Evolutionary conservation across 2,797 vertebrate species (phyloP).

Genomic region (Basileuterus tristriatus): DNA sequence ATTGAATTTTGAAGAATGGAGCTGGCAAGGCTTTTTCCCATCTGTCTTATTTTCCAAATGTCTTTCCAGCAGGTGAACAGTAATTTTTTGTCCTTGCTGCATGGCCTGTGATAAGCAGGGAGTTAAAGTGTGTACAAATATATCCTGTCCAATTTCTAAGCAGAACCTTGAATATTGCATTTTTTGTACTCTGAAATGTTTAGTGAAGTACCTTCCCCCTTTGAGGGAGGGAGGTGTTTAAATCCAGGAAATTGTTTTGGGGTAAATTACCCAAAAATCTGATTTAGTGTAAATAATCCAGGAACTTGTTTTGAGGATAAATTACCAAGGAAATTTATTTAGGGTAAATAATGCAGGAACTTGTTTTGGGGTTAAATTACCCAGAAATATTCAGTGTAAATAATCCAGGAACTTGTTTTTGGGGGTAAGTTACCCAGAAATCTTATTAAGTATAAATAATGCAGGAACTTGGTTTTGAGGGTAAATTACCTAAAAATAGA

Average conservation of each 20-base stretch:
- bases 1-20: background rate
- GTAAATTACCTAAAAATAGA: too few species aligned
- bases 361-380: background rate
- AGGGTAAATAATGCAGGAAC: background rate
- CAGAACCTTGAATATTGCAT: background rate
- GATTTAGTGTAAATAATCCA: too few species aligned
- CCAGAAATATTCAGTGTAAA: too few species aligned
- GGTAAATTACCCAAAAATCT: background rate
- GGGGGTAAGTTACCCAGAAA: too few species aligned
- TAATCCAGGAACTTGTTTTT: too few species aligned
- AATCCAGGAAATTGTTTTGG: too few species aligned
- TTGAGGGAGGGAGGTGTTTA: background rate
- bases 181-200: background rate
- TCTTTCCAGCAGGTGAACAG: background rate
- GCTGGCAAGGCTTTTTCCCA: background rate
- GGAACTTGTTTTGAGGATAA: too few species aligned
- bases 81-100: background rate
- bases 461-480: background rate
- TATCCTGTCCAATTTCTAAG: background rate
- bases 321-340: too few species aligned
- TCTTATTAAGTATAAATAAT: background rate
- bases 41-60: background rate
- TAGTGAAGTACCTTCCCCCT: background rate
- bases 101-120: background rate
- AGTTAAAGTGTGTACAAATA: background rate